These are phyloP conservation scores for Malurus cyaneus DNA, from an alignment of 2,113 vertebrate genomes.

Conservation along the genomic window DNA sequence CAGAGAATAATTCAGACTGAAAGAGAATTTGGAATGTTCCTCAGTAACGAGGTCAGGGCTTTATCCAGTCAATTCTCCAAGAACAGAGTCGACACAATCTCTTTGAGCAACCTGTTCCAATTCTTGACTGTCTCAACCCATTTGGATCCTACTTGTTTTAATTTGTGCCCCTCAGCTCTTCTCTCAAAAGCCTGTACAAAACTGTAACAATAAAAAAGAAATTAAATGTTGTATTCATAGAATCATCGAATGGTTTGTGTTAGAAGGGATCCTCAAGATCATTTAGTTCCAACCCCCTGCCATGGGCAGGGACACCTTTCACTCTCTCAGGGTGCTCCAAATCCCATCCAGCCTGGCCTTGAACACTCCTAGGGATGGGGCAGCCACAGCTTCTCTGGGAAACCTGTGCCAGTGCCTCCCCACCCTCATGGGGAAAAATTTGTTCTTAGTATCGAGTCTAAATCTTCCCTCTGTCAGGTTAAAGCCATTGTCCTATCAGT, in stretches of 20 bases:
- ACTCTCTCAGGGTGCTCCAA: rapidly evolving
- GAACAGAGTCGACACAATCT: background rate
- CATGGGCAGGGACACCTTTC: background rate
- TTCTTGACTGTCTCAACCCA: background rate
- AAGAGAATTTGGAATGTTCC: rapidly evolving
- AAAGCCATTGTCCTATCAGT: background rate
- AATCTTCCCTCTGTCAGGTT: background rate
- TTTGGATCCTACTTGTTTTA: background rate
- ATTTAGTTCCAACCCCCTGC: no score
- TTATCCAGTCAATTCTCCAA: background rate
- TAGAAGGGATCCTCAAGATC: background rate
- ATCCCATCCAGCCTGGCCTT: rapidly evolving
- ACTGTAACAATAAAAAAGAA: background rate
- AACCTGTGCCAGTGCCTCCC: rapidly evolving
- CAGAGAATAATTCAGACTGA: background rate
- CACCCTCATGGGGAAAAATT: background rate
- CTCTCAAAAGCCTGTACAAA: background rate
- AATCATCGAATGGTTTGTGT: background rate
- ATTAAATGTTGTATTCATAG: background rate
- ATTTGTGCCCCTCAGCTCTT: background rate
- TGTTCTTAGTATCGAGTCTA: background rate
- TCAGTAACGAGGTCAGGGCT: background rate
- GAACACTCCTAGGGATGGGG: background rate
- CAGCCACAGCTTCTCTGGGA: background rate
- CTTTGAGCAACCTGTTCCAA: background rate